These are phyloP conservation scores for Campopleginae sp. DNA, from an alignment of 2,888 invertebrate species.

Conservation along the genomic window DNA sequence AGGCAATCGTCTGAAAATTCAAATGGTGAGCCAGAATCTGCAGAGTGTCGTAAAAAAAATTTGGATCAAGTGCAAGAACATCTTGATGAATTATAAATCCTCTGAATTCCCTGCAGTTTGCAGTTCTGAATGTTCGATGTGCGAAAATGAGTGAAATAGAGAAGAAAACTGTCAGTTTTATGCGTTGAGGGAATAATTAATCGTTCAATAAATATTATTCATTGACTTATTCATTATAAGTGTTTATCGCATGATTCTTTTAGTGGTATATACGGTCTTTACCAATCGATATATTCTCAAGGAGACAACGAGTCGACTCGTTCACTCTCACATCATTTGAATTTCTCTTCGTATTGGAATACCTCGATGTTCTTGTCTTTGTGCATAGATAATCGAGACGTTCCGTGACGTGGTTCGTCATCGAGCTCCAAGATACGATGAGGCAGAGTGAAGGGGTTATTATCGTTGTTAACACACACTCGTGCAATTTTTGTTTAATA, in stretches of 20 bases:
- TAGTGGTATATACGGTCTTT: background rate
- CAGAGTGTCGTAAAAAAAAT: background rate
- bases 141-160: background rate
- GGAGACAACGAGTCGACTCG: conserved; percentile 15
- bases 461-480: conserved; percentile 29
- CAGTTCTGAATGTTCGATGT: background rate
- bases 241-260: background rate
- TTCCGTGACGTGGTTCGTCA: background rate
- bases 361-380: conserved; percentile 12
- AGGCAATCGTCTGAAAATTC: background rate
- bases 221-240: background rate
- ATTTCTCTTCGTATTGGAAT: conserved; percentile 14
- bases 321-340: conserved; percentile 11
- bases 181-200: conserved; percentile 13
- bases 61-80: background rate
- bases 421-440: conserved; percentile 5
- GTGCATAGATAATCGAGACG: conserved; percentile 6
- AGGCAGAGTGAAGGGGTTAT: conserved; percentile 1
- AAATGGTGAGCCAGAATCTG: background rate
- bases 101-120: background rate
- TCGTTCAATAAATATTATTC: conserved; percentile 30
- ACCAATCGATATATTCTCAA: conserved; percentile 19
- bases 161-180: background rate
- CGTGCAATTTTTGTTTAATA: conserved; percentile 25
- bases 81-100: background rate